These are phyloP conservation scores for Penaeus vannamei DNA, from an alignment of 1,140 invertebrate species.

Conservation along the genomic window DNA sequence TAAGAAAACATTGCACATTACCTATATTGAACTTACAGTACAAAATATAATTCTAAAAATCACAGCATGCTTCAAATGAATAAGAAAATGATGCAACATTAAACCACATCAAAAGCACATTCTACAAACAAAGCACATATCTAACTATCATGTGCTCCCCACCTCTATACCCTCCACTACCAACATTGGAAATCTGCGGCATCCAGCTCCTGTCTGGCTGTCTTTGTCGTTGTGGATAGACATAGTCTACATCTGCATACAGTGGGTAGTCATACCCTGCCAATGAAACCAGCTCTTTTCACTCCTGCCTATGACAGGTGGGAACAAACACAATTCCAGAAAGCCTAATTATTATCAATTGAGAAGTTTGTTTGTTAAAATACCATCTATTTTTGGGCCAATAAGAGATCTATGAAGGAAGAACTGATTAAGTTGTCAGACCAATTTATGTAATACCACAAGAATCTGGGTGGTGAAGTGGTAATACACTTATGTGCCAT, in stretches of 20 bases:
- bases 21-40: too few species aligned
- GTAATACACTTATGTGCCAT: too few species aligned
- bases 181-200: not conserved
- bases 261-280: slow-evolving; percentile 24
- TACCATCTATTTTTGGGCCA: too few species aligned
- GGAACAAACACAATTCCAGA: too few species aligned
- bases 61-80: slow-evolving; percentile 5
- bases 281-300: not conserved
- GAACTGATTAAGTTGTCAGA: not conserved
- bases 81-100: not conserved
- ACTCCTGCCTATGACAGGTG: too few species aligned
- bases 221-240: slow-evolving; percentile 14
- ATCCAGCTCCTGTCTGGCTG: slow-evolving; percentile 10
- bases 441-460: too few species aligned
- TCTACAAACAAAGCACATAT: not conserved
- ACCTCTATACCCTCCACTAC: slow-evolving; percentile 38
- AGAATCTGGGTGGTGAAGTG: too few species aligned
- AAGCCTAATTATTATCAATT: too few species aligned
- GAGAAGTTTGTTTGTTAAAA: too few species aligned
- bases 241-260: slow-evolving; percentile 17
- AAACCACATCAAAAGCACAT: not conserved
- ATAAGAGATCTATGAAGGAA: too few species aligned
- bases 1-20: too few species aligned
- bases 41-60: too few species aligned
- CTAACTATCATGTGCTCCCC: not conserved